Conservation (phyloP, 2,797 vertebrate genomes). For the Poecilia velifera region DNA sequence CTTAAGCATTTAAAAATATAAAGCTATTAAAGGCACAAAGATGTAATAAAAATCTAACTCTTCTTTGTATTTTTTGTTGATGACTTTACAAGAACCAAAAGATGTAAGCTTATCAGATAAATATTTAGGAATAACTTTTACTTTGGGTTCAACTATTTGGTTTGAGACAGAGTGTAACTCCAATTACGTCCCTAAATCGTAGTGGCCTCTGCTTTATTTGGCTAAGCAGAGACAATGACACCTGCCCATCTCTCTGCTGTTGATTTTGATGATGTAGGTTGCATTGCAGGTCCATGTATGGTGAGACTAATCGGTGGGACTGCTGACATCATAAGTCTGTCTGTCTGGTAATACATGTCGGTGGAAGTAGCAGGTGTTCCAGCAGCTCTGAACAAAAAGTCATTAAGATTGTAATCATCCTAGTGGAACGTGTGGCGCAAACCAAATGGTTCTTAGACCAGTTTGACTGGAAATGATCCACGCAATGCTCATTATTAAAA, state of each 20-base stretch:
- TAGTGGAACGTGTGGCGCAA: neutral
- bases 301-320: neutral
- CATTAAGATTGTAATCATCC: neutral
- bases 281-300: neutral
- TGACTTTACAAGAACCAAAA: neutral
- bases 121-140: neutral
- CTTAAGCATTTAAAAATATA: neutral
- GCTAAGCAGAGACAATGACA: neutral
- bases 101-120: neutral
- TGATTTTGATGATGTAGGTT: neutral
- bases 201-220: neutral
- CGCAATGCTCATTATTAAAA: neutral
- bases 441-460: neutral
- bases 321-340: neutral
- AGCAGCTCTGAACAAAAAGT: neutral
- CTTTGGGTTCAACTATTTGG: neutral
- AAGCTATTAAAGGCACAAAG: neutral
- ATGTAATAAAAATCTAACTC: neutral
- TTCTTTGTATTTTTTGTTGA: neutral
- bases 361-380: neutral
- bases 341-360: neutral
- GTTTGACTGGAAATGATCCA: neutral
- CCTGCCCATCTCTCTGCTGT: neutral
- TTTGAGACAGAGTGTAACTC: neutral
- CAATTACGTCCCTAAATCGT: neutral